Evolutionary conservation across 2,888 invertebrate species (phyloP), one percentile per base, ranked within the genome.

Genomic region (Crematogaster levior): DNA sequence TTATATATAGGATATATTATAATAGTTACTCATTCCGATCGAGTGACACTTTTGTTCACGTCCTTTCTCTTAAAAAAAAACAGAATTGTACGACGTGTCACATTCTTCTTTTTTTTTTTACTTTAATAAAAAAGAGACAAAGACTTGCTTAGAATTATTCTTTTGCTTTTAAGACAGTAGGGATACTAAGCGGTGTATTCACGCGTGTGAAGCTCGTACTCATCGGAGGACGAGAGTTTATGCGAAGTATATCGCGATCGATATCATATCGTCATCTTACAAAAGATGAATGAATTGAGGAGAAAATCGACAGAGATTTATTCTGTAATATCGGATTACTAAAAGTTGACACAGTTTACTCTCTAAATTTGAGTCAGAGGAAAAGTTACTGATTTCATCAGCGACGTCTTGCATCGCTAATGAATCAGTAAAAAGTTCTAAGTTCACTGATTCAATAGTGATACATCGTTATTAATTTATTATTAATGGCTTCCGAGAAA

Each of bases 111-210:
- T 56, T 30, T 7, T 15, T 9, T 18, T 56, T 34, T 68, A 24
- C 18, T 43, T 75, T 24, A 79, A 43, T 53, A n/a, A 58, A 46
- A 79, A 66, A 82, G 80, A 79, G 82, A 43, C 37, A 79, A 79
- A 68, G 77, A 79, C 77, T 79, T 70, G 43, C 77, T 79, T 79
- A 68, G 68, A 68, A 79, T 79, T 79, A 79, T 70, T 63, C 68
- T 79, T 18, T 56, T 43, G 43, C 56, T 56, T 77, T 68, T 56
- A 46, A 79, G 24, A 56, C 56, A 40, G 27, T 66, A 12, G n/a
- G 10, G 46, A 34, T n/a, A n/a, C n/a, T 63, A 75, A 56, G 77
- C 56, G 56, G 56, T 5, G 27, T 68, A 79, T n/a, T n/a, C n/a
- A n/a, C n/a, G n/a, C n/a, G n/a, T n/a, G n/a, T n/a, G n/a, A n/a